A percentile compares a stretch with the other conserved stretches of the same genome.
phyloP scores from a whole-genome alignment of 2,888 invertebrate genomes.

The Napeogenes sylphis region DNA sequence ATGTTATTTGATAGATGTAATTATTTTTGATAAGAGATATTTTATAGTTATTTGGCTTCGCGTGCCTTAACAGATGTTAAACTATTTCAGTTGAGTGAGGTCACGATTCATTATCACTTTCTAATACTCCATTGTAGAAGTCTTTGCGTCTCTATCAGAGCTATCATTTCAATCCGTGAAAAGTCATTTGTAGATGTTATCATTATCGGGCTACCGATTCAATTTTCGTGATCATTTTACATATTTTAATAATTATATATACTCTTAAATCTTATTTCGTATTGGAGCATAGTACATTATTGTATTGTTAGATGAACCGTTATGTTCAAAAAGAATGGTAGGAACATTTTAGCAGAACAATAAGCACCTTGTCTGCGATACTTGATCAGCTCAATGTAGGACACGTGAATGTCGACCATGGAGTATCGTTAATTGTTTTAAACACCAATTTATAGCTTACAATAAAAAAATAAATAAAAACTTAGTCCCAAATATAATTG shows the following conservation, averaged over 20 bases:
- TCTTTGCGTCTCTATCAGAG: constrained; percentile 28
- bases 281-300: constrained; percentile 1
- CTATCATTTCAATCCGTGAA: constrained; percentile 25
- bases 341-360: too few relatives aligned
- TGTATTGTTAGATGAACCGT: background rate
- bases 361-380: background rate
- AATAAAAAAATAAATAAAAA: constrained; percentile 39
- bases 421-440: constrained; percentile 38
- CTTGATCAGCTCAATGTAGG: constrained; percentile 31
- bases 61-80: too few relatives aligned
- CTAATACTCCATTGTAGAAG: constrained; percentile 28
- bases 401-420: constrained; percentile 35
- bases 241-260: constrained; percentile 16
- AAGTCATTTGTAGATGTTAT: constrained; percentile 28
- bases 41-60: too few relatives aligned
- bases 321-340: too few relatives aligned
- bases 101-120: constrained; percentile 27
- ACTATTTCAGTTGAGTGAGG: background rate
- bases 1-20: too few relatives aligned
- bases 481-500: constrained; percentile 43
- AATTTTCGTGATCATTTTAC: constrained; percentile 10
- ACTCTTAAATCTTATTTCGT: constrained; percentile 8
- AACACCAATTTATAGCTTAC: constrained; percentile 38
- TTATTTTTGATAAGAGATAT: too few relatives aligned
- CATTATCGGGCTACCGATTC: constrained; percentile 14